Conservation (phyloP, 2,113 vertebrate genomes). For the Strigops habroptila region DNA sequence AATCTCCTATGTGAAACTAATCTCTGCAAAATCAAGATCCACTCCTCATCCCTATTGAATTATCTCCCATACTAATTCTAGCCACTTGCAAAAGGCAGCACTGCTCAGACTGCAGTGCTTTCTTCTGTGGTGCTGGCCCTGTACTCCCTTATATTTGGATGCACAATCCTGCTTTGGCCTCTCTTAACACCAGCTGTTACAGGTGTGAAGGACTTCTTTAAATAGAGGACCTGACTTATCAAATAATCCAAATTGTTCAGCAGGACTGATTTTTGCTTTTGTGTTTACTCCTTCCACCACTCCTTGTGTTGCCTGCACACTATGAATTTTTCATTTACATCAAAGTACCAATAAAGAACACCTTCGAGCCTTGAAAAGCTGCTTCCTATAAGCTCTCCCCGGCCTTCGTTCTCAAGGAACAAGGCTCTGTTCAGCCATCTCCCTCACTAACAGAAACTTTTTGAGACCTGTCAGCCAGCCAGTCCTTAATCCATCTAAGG, state of each 20-base stretch:
- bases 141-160: not conserved
- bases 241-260: not conserved
- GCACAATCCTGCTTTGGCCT: not conserved
- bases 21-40: not conserved
- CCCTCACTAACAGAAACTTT: not conserved
- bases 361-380: not conserved
- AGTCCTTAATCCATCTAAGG: not conserved
- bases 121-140: too few species aligned
- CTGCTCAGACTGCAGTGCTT: not conserved
- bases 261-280: not conserved
- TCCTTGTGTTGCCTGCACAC: not conserved
- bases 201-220: not conserved
- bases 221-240: not conserved
- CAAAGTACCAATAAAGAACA: not conserved
- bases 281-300: not conserved
- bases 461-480: not conserved
- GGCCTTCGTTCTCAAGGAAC: not conserved
- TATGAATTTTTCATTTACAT: not conserved
- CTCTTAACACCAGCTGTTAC: not conserved
- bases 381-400: not conserved
- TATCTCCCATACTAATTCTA: too few species aligned
- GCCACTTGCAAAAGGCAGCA: rapidly evolving
- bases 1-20: not conserved
- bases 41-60: not conserved
- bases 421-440: not conserved